Evolutionary conservation across 2,888 invertebrate species (phyloP), one percentile per base, ranked within the genome.

Genomic region (Punctoribates punctum): DNA sequence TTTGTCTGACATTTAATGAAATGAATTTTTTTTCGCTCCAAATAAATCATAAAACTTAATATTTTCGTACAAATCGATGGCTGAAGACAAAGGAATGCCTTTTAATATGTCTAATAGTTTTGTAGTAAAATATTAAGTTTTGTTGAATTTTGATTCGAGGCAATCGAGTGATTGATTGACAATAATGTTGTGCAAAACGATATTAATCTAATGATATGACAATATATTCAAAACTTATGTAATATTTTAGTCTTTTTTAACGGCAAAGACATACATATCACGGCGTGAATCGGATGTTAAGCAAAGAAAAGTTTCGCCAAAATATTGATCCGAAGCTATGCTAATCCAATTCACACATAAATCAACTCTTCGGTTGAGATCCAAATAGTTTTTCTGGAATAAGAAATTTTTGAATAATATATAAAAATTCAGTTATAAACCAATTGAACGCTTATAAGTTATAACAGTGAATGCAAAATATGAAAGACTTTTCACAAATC

Each of bases 241-340:
- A 34, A 54, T 57, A 15, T 57, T 57, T 23, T 25, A 57, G 6
- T 57, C 25, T 34, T 34, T 34, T 34, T 25, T 25, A 57, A 25
- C 9, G 25, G 1, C 57, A 34, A 34, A 57, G 57, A 25, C 25
- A 25, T 57, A 25, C 25, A 54, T 54, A 54, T 6, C n/a, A n/a
- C 20, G 54, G 3, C 54, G 25, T n/a, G n/a, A 48, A 48, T 48
- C 17, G n/a, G 15, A 48, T 48, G 48, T 15, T 48, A 48, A 48
- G 48, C 48, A n/a, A 48, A 15, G 48, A 48, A 48, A 48, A n/a
- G 15, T 48, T 48, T 34, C 34, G 34, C 17, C 48, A 48, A 6
- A 48, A 48, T 65, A 65, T 65, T 65, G 62, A 65, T 65, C 62
- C 62, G 29, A 65, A 65, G 15, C 15, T 48, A 48, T 34, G 62